These are phyloP conservation scores for Dexiosoma caninum DNA, from an alignment of 2,888 invertebrate genomes.

Conservation along the genomic window DNA sequence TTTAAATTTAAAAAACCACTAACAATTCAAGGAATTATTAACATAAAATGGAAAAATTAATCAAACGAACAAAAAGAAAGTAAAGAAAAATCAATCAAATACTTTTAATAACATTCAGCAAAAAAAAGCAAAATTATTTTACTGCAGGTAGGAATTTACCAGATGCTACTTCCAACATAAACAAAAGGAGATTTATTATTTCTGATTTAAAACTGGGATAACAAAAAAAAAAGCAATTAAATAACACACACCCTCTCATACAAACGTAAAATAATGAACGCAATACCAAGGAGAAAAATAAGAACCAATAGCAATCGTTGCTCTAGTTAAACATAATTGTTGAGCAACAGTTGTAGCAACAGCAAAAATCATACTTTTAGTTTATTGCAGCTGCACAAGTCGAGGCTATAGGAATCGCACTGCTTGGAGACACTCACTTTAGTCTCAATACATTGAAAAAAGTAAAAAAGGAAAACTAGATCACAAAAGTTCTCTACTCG, in stretches of 20 bases:
- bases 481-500: not conserved
- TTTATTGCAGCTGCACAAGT: constrained; percentile 1
- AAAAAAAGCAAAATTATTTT: too few relatives aligned
- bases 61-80: too few relatives aligned
- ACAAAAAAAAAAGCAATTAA: not conserved
- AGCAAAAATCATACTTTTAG: too few relatives aligned
- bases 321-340: not conserved
- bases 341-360: not conserved
- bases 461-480: constrained; percentile 7
- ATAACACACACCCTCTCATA: too few relatives aligned
- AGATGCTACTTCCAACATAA: not conserved
- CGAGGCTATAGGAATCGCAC: not conserved
- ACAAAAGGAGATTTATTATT: not conserved
- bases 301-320: not conserved
- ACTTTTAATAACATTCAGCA: too few relatives aligned
- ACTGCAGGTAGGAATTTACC: not conserved
- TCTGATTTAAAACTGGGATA: not conserved
- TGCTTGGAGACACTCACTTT: constrained; percentile 22
- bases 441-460: not conserved
- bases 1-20: too few relatives aligned
- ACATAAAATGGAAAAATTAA: too few relatives aligned
- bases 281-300: constrained; percentile 38
- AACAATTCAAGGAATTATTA: too few relatives aligned
- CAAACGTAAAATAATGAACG: not conserved
- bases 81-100: too few relatives aligned